Conservation (phyloP, 2,797 vertebrate genomes). For the Danio kyathit region DNA sequence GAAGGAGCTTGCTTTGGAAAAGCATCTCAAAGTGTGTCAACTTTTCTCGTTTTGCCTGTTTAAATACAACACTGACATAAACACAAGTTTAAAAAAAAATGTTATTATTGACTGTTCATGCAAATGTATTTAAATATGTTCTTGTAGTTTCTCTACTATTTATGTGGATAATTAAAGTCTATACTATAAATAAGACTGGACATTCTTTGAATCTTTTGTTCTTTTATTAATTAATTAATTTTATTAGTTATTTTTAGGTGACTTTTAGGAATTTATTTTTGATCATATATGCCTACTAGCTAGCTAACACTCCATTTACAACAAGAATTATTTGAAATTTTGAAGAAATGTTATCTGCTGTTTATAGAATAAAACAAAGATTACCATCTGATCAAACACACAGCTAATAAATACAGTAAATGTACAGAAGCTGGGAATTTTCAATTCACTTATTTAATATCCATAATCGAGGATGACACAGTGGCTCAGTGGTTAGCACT, state of each 20-base stretch:
- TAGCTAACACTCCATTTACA: too few species aligned
- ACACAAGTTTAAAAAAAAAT: slow-evolving; percentile 60
- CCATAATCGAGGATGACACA: too few species aligned
- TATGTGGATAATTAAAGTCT: slow-evolving; percentile 96
- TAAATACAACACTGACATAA: slow-evolving; percentile 60
- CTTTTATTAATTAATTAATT: not conserved
- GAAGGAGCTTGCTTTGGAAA: slow-evolving; percentile 33
- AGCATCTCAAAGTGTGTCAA: slow-evolving; percentile 49
- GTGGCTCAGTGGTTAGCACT: too few species aligned
- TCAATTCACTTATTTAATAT: too few species aligned
- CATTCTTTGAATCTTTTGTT: slow-evolving; percentile 6
- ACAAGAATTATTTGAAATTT: too few species aligned
- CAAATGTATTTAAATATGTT: slow-evolving; percentile 98
- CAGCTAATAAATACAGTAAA: too few species aligned
- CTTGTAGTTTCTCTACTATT: slow-evolving; percentile 98
- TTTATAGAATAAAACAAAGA: too few species aligned
- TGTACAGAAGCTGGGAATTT: too few species aligned
- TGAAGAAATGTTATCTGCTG: too few species aligned
- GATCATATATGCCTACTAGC: too few species aligned
- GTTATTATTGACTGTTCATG: slow-evolving; percentile 85
- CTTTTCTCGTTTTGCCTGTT: slow-evolving; percentile 58
- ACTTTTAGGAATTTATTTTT: too few species aligned
- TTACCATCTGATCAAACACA: too few species aligned
- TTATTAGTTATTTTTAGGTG: not conserved
- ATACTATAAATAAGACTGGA: slow-evolving; percentile 69